A percentile compares a stretch with the other conserved stretches of the same genome.
Evolutionary conservation across 2,888 invertebrate genomes (phyloP).

Genomic region (Polydrusus pterygomalis): DNA sequence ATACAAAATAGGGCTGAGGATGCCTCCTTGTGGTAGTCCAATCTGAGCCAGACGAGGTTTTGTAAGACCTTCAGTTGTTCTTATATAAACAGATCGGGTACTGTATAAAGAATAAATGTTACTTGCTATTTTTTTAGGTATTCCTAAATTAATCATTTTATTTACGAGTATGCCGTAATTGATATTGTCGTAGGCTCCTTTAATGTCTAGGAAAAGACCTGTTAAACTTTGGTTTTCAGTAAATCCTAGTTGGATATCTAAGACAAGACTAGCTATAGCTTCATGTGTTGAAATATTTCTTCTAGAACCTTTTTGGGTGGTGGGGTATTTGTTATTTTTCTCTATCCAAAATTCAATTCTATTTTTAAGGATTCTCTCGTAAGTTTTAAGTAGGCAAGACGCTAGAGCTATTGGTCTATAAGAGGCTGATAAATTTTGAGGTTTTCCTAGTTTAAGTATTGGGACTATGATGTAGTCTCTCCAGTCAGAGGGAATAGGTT

Average conservation of each 20-base stretch:
- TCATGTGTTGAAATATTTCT: neutral
- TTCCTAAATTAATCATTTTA: neutral
- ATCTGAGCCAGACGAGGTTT: too few species aligned
- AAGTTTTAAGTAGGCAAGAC: neutral
- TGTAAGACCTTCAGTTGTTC: too few species aligned
- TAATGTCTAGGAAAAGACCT: neutral
- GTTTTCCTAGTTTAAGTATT: neutral
- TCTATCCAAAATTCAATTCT: too few species aligned
- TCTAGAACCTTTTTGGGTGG: neutral
- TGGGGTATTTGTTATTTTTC: neutral
- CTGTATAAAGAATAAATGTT: too few species aligned
- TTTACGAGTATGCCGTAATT: neutral
- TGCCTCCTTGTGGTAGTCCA: too few species aligned
- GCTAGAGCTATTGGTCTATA: neutral
- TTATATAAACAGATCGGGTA: too few species aligned
- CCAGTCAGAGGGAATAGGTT: neutral
- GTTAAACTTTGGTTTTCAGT: neutral
- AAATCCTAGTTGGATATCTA: neutral
- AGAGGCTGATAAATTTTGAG: neutral
- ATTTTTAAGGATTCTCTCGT: neutral
- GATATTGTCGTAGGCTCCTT: conserved; percentile 11
- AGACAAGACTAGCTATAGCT: neutral
- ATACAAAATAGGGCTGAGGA: too few species aligned
- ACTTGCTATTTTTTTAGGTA: neutral
- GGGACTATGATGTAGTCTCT: neutral